Evolutionary conservation across 2,113 vertebrate species (phyloP).

Genomic region (Rhinolophus sinicus): DNA sequence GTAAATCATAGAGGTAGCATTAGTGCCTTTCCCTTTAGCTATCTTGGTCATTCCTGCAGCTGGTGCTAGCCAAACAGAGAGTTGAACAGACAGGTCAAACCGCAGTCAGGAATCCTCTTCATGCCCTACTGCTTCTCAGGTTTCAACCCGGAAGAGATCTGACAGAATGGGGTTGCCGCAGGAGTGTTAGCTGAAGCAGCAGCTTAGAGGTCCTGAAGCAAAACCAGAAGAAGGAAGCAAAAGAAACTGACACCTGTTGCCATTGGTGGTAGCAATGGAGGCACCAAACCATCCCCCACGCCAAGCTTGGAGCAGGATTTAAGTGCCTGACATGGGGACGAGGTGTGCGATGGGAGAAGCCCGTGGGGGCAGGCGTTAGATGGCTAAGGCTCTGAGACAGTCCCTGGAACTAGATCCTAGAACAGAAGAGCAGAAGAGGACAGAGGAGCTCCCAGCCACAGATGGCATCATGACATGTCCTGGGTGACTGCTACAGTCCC

Average conservation of each 20-base stretch:
- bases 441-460: background rate
- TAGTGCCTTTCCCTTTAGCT: background rate
- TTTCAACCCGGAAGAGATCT: background rate
- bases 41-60: background rate
- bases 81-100: background rate
- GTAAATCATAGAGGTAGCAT: background rate
- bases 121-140: background rate
- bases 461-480: background rate
- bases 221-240: background rate
- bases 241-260: background rate
- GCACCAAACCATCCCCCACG: background rate
- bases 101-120: background rate
- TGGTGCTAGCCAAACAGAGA: background rate
- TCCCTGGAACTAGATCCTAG: background rate
- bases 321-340: background rate
- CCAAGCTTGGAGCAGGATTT: background rate
- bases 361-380: background rate
- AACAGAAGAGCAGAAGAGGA: background rate
- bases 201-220: background rate
- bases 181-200: background rate
- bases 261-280: background rate
- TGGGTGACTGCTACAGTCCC: background rate
- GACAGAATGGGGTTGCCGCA: background rate
- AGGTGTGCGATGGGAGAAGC: background rate
- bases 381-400: background rate